A percentile compares a stretch with the other conserved stretches of the same genome.
Conservation (phyloP, 2,113 vertebrate species). For the Myiozetetes cayanensis region DNA sequence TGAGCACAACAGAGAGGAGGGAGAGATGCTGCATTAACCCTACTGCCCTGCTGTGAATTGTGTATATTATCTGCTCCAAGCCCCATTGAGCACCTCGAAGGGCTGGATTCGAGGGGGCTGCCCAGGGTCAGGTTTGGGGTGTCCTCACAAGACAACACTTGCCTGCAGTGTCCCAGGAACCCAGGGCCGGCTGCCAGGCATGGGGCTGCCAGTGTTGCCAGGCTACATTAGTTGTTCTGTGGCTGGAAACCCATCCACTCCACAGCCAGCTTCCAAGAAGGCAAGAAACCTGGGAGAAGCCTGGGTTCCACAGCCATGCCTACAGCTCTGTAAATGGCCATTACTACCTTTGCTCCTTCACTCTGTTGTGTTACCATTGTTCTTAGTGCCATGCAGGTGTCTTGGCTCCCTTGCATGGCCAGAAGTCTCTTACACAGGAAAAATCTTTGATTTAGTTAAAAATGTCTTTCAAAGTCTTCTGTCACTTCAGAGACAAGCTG, state of each 20-base stretch:
- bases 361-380: not conserved
- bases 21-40: not conserved
- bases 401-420: not conserved
- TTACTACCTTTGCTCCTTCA: not conserved
- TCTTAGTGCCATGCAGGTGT: not conserved
- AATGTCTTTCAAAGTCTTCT: not conserved
- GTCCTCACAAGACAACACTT: not conserved
- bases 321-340: not conserved
- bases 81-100: not conserved
- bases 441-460: not conserved
- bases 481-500: not conserved
- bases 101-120: accelerated
- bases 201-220: not conserved
- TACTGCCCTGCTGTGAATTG: not conserved
- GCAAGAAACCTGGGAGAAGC: not conserved
- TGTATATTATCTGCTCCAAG: not conserved
- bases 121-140: not conserved
- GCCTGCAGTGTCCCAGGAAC: accelerated
- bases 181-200: not conserved
- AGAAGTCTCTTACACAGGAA: not conserved
- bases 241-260: not conserved
- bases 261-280: not conserved
- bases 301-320: not conserved
- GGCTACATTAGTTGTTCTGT: not conserved
- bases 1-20: not conserved